Conservation (phyloP, 1,140 invertebrate genomes). For the Zaprionus capensis region DNA sequence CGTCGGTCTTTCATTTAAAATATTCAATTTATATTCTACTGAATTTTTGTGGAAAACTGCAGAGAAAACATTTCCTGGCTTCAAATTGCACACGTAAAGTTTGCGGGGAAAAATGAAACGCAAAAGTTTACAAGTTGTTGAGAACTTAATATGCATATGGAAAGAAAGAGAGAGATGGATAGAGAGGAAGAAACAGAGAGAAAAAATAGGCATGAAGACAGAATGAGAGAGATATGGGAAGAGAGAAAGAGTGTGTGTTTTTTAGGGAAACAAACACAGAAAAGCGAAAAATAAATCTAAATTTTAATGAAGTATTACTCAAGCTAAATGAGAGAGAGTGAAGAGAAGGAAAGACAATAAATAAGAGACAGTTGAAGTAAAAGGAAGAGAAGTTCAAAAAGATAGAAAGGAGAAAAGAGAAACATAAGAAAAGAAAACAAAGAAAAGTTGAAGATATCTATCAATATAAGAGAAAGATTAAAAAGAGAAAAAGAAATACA, state of each 20-base stretch:
- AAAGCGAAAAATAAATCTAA: neutral
- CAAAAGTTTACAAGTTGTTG: neutral
- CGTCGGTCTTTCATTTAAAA: slow-evolving; percentile 2
- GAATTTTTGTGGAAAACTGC: neutral
- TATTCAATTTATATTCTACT: slow-evolving; percentile 24
- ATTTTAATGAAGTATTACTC: too few relatives aligned
- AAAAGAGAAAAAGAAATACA: too few relatives aligned
- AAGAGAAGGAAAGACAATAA: too few relatives aligned
- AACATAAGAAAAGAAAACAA: neutral
- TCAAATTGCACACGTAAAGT: neutral
- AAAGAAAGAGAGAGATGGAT: neutral
- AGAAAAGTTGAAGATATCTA: too few relatives aligned
- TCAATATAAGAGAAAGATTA: too few relatives aligned
- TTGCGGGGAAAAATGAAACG: neutral
- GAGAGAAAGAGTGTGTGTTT: neutral
- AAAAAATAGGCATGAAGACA: neutral
- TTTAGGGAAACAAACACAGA: neutral
- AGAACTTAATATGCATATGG: neutral
- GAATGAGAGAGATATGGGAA: neutral
- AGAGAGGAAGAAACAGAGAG: neutral
- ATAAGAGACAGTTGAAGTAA: neutral
- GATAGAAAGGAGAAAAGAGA: neutral
- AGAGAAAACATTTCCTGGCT: neutral
- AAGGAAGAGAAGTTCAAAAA: rapidly evolving
- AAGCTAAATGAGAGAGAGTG: too few relatives aligned